Evolutionary conservation across 2,888 invertebrate genomes (phyloP).

Genomic region (Acanthococcus lagerstroemiae): DNA sequence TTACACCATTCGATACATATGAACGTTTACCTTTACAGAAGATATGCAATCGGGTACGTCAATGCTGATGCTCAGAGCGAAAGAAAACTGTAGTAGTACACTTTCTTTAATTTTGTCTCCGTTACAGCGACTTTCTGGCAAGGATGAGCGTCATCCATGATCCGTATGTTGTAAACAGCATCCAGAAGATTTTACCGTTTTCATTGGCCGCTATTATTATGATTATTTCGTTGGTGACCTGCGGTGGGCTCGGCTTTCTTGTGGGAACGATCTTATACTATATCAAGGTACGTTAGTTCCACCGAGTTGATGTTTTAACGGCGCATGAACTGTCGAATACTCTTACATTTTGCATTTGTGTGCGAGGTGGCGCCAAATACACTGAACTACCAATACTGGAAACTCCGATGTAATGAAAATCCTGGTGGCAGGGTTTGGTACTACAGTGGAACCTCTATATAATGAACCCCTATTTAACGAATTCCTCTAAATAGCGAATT

Average conservation of each 20-base stretch:
- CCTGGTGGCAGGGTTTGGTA: too few species aligned
- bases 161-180: neutral
- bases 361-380: too few species aligned
- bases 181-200: neutral
- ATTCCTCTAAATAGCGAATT: too few species aligned
- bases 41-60: neutral
- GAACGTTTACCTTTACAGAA: neutral
- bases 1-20: neutral
- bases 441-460: too few species aligned
- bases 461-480: too few species aligned
- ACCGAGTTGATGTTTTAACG: too few species aligned
- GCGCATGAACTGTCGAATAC: too few species aligned
- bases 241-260: neutral
- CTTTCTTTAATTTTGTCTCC: neutral
- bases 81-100: neutral
- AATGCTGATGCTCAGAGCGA: too few species aligned
- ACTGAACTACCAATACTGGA: too few species aligned
- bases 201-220: neutral
- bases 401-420: too few species aligned
- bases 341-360: too few species aligned
- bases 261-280: neutral
- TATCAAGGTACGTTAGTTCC: neutral
- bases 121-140: neutral
- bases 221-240: neutral
- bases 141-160: neutral